Conservation (phyloP, 2,113 vertebrate genomes). For the Lutjanus erythropterus region DNA sequence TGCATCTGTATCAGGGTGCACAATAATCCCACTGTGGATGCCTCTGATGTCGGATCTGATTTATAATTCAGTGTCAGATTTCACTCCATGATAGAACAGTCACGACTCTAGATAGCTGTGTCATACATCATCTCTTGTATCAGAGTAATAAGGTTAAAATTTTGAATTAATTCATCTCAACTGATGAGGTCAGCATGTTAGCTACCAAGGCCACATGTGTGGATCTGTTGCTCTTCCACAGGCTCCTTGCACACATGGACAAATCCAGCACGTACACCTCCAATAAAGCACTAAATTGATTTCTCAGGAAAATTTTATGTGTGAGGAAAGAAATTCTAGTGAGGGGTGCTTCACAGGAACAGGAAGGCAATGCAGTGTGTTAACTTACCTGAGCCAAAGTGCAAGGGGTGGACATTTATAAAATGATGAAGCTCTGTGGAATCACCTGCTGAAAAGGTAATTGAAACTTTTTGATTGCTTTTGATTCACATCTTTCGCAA, state of each 20-base stretch:
- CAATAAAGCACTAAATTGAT: neutral
- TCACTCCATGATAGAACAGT: neutral
- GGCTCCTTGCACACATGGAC: neutral
- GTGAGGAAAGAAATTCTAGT: neutral
- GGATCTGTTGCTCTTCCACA: neutral
- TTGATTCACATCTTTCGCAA: neutral
- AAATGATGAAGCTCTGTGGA: neutral
- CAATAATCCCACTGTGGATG: neutral
- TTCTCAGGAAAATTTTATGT: neutral
- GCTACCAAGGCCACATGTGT: neutral
- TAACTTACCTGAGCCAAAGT: too few relatives aligned
- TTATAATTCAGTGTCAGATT: conserved; percentile 12
- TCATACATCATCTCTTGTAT: neutral
- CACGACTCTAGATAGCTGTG: neutral
- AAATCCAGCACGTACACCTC: neutral
- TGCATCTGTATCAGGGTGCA: neutral
- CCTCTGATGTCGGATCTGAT: neutral
- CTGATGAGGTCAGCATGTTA: neutral
- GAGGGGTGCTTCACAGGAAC: neutral
- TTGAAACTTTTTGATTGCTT: neutral
- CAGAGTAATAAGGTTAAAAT: neutral
- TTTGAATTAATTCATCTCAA: too few relatives aligned
- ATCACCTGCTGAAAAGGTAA: neutral
- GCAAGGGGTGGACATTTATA: neutral
- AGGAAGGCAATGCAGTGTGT: neutral